Base-by-base conservation (phyloP, 2,888 invertebrate genomes). In the Epinotia demarniana region DNA sequence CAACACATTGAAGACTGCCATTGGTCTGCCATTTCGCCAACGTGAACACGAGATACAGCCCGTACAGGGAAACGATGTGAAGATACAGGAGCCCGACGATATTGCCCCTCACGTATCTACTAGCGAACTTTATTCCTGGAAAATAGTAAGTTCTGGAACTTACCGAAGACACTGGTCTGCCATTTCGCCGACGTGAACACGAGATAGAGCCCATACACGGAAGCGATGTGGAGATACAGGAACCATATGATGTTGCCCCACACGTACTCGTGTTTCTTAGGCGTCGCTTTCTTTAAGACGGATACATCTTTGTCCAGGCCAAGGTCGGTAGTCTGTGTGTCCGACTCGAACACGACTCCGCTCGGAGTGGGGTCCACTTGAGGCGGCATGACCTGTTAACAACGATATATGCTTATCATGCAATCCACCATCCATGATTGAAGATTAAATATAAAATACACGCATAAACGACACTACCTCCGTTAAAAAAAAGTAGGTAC, bases 211-310 rank as follows among this genome's bases (percentile, higher is more conserved):
- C 97, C 97, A 80, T 96, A 97, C 0, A 96, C 75, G 0, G 96
- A 96, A 0, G 95, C 95, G 3, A 95, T 77, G 85, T 97, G 97
- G 27, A 97, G 92, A 80, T 95, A 96, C 0, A 91, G 83, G 84
- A 97, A 97, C 83, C 96, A 94, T 5, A 95, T 84, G 55, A 97
- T 96, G 83, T 97, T 97, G 82, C 96, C 95, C 97, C 97, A 97
- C 3, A 97, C 97, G 58, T 96, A 89, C 80, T 95, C 90, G 72
- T 94, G 86, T 81, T 95, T 94, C 77, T 90, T 90, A 0, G 94
- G 91, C 0, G 94, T 89, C 0, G 95, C 94, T 9, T 92, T 89
- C 81, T 95, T 95, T 70, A 95, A 84, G 12, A 89, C 88, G 0
- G 93, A 92, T 16, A 95, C 94, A 79, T 95, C 95, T 85, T 95